Evolutionary conservation across 2,113 vertebrate species (phyloP).

Genomic region (Tichodroma muraria): DNA sequence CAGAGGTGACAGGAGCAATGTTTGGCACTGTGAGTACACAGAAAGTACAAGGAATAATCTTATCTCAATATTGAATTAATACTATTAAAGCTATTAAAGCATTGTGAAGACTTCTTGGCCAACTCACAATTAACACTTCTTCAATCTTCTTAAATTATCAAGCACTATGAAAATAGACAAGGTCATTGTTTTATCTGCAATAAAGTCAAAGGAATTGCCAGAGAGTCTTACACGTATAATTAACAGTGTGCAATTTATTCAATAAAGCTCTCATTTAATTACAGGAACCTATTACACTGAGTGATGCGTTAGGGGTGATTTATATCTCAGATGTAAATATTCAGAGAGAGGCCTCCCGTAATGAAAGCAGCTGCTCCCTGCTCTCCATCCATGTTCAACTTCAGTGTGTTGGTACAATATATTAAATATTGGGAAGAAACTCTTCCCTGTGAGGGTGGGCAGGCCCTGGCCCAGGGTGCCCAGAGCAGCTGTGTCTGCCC

Average conservation of each 20-base stretch:
- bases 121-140: not conserved
- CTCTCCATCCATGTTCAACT: not conserved
- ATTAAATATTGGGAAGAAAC: not conserved
- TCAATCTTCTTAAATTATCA: not conserved
- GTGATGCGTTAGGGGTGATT: not conserved
- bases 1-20: not conserved
- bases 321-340: not conserved
- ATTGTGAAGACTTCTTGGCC: not conserved
- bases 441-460: fast-evolving
- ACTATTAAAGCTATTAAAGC: not conserved
- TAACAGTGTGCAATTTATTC: slow-evolving; percentile 45
- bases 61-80: not conserved
- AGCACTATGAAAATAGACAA: slow-evolving; percentile 5
- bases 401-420: not conserved
- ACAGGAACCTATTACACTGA: not conserved
- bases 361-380: not conserved
- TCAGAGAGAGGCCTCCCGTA: not conserved
- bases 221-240: slow-evolving; percentile 1
- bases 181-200: slow-evolving; percentile 30
- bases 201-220: slow-evolving; percentile 26
- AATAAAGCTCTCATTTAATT: slow-evolving; percentile 47
- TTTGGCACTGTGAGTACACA: not conserved
- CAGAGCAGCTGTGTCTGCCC: not conserved
- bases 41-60: not conserved
- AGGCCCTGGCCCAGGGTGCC: not conserved